Percentiles rank a stretch among this genome's conserved stretches.
Conservation (phyloP, 2,888 invertebrate species). For the Xiphydria camelus region DNA sequence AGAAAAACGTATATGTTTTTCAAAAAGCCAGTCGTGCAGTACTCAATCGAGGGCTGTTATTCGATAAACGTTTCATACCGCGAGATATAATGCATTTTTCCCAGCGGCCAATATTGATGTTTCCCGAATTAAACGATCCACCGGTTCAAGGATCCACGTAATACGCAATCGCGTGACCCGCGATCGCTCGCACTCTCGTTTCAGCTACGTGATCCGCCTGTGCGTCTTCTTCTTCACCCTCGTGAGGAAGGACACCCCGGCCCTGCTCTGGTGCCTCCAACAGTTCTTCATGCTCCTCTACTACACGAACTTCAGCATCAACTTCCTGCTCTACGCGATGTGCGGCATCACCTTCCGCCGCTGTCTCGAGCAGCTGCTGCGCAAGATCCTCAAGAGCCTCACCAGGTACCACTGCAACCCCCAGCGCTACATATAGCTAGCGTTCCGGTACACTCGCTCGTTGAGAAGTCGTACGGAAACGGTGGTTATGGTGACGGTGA, state of each 20-base stretch:
- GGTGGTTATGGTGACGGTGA: slow-evolving; percentile 12
- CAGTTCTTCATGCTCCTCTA: slow-evolving; percentile 67
- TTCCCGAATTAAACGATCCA: too few species aligned
- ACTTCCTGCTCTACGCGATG: slow-evolving; percentile 67
- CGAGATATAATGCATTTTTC: too few species aligned
- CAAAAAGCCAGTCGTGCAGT: too few species aligned
- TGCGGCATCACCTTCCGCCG: slow-evolving; percentile 65
- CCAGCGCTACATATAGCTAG: slow-evolving; percentile 44
- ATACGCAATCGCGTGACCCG: too few species aligned
- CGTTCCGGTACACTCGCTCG: slow-evolving; percentile 13
- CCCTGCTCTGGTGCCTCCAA: slow-evolving; percentile 61
- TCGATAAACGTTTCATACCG: too few species aligned
- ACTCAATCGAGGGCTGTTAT: too few species aligned
- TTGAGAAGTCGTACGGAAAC: slow-evolving; percentile 14
- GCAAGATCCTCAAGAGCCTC: slow-evolving; percentile 57
- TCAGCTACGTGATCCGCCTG: slow-evolving; percentile 62
- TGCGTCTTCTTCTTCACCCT: slow-evolving; percentile 61
- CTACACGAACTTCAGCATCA: slow-evolving; percentile 69
- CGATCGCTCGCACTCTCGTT: too few species aligned
- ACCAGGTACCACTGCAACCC: slow-evolving; percentile 52
- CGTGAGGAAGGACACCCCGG: slow-evolving; percentile 55
- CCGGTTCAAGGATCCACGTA: too few species aligned
- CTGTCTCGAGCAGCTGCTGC: slow-evolving; percentile 61
- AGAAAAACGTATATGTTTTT: too few species aligned
- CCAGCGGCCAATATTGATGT: too few species aligned